Conservation (phyloP, 2,888 invertebrate species). For the Macaria notata region DNA sequence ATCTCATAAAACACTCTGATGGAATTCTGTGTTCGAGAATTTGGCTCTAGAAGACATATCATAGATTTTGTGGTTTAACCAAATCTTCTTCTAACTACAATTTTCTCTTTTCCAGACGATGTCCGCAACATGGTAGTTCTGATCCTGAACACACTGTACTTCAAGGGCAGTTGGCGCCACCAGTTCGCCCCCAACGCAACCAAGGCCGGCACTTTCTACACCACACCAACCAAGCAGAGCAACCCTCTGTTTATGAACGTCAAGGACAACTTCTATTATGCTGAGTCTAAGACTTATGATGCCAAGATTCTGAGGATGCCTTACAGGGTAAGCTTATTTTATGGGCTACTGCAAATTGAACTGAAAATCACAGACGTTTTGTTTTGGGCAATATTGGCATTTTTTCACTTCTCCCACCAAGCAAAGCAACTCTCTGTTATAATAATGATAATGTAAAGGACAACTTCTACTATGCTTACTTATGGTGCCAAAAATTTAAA, state of each 20-base stretch:
- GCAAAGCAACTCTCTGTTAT: too few species aligned
- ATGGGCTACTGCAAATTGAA: not conserved
- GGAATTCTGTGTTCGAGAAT: too few species aligned
- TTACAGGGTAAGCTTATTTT: conserved; percentile 81
- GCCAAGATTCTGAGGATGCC: conserved; percentile 88
- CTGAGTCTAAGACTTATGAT: conserved; percentile 83
- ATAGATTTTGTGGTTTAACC: too few species aligned
- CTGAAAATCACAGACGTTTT: too few species aligned
- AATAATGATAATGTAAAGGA: too few species aligned
- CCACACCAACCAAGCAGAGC: conserved; percentile 67
- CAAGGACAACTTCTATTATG: conserved; percentile 84
- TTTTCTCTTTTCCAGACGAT: conserved; percentile 68
- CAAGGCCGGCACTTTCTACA: conserved; percentile 82
- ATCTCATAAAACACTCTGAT: too few species aligned
- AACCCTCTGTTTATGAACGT: conserved; percentile 86
- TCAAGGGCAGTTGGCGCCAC: conserved; percentile 90
- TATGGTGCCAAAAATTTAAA: too few species aligned
- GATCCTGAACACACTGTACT: conserved; percentile 89
- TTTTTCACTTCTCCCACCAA: too few species aligned
- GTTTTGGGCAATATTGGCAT: too few species aligned
- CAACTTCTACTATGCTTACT: too few species aligned
- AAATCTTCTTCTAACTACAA: too few species aligned
- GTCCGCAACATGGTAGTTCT: conserved; percentile 84
- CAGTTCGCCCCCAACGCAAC: conserved; percentile 86
- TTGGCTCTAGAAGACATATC: too few species aligned